Conservation (phyloP, 30 jellyfish, hydroid and myxozoan species). For the Hydractinia echinata region DNA sequence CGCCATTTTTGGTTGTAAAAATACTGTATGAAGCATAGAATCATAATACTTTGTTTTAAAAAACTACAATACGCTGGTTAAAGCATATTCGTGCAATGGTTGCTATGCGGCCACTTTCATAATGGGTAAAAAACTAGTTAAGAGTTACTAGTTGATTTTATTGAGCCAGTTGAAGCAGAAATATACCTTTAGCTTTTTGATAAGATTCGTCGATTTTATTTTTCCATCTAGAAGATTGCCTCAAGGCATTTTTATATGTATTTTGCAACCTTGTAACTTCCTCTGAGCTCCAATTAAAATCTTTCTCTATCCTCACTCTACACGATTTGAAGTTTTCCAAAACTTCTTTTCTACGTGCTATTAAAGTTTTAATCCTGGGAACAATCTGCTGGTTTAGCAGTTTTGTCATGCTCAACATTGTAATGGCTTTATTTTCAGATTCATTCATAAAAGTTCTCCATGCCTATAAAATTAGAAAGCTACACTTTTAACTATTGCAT, state of each 20-base stretch:
- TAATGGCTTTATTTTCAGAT: constrained; percentile 86
- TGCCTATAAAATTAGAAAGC: constrained; percentile 53
- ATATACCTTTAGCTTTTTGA: not conserved
- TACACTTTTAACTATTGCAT: no score
- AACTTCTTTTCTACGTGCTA: constrained; percentile 42
- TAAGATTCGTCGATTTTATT: constrained; percentile 47
- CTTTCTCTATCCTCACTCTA: constrained; percentile 50
- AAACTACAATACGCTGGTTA: no score
- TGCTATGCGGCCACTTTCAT: no score
- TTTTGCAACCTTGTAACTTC: constrained; percentile 61
- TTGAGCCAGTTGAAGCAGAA: no score
- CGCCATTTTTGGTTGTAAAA: no score
- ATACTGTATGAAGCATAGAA: no score
- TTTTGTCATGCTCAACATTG: constrained; percentile 56
- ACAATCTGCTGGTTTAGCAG: constrained; percentile 27
- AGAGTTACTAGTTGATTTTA: no score
- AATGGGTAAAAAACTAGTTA: no score
- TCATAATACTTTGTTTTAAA: no score
- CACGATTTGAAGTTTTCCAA: constrained; percentile 36
- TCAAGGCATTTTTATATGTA: constrained; percentile 38
- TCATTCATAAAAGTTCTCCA: constrained; percentile 85
- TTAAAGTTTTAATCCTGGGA: constrained; percentile 44
- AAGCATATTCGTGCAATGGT: no score
- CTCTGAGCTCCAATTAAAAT: constrained; percentile 49
- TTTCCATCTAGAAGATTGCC: constrained; percentile 40